Evolutionary conservation across 1,140 invertebrate species (phyloP).

Genomic region (Brachionus plicatilis): DNA sequence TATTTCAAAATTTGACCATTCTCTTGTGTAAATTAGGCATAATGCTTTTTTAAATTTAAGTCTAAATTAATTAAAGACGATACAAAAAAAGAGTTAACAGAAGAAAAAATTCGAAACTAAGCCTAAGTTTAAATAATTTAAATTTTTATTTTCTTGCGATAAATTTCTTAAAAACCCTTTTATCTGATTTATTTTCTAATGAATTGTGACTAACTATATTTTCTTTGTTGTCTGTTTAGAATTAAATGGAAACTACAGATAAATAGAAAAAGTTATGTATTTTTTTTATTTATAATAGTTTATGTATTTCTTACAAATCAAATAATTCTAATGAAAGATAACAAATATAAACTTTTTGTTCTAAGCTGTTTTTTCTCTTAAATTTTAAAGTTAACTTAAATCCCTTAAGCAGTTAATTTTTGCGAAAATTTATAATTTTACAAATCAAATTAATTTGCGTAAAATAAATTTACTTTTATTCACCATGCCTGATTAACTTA

Average conservation of each 20-base stretch:
- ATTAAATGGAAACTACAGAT: background rate
- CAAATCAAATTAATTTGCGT: background rate
- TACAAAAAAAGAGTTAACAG: no score
- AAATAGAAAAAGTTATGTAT: background rate
- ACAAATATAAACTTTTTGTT: background rate
- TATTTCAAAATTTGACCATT: no score
- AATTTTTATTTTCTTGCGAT: no score
- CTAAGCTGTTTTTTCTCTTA: background rate
- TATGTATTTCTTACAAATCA: background rate
- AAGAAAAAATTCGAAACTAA: no score
- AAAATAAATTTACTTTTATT: background rate
- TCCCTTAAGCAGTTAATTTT: background rate
- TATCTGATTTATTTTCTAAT: no score
- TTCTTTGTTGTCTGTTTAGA: background rate
- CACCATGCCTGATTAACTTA: background rate
- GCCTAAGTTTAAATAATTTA: no score
- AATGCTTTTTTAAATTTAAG: no score
- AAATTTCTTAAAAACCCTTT: no score
- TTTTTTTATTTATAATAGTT: background rate
- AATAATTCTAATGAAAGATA: background rate
- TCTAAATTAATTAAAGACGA: no score
- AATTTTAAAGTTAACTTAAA: background rate
- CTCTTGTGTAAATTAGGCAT: no score
- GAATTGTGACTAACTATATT: no score
- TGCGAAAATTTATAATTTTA: background rate